A percentile compares a stretch with the other conserved stretches of the same genome.
Evolutionary conservation across 2,797 vertebrate genomes (phyloP).

Genomic region (Ptychobarbus kaznakovi): DNA sequence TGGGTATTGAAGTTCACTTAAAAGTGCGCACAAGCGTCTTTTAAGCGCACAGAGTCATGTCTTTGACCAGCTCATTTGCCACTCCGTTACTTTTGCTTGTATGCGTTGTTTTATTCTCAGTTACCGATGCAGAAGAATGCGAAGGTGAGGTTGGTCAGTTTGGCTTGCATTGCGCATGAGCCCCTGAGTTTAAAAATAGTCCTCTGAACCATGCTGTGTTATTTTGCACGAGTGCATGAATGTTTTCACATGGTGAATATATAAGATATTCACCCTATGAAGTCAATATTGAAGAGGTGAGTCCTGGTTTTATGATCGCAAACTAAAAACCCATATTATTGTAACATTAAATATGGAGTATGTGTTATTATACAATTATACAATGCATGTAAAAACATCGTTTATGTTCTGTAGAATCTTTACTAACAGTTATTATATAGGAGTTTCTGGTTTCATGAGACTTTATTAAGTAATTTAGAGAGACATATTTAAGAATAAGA

Average conservation of each 20-base stretch:
- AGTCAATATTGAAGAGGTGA: background rate
- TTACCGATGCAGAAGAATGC: slow-evolving; percentile 66
- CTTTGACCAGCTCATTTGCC: slow-evolving; percentile 40
- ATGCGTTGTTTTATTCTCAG: slow-evolving; percentile 51
- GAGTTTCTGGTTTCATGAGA: background rate
- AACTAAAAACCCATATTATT: background rate
- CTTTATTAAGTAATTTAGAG: too few species aligned
- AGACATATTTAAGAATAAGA: background rate
- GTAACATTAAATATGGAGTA: background rate
- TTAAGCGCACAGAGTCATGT: slow-evolving; percentile 52
- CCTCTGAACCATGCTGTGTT: slow-evolving; percentile 26
- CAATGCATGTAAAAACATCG: background rate
- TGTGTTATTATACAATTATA: background rate
- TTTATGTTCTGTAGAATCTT: background rate
- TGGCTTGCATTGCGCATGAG: slow-evolving; percentile 46
- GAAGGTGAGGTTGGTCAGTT: slow-evolving; percentile 70
- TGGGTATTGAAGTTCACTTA: slow-evolving; percentile 51
- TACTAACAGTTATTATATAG: background rate
- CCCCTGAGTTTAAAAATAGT: slow-evolving; percentile 63
- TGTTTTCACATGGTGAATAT: slow-evolving; percentile 24
- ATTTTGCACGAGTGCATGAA: slow-evolving; percentile 49
- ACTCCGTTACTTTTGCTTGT: slow-evolving; percentile 59
- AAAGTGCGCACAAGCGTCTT: slow-evolving; percentile 6
- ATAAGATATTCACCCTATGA: background rate
- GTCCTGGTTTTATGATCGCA: background rate